Evolutionary conservation across 2,797 vertebrate species (phyloP), one percentile per base, ranked within the genome.

Genomic region (Chloroceryle inda): DNA sequence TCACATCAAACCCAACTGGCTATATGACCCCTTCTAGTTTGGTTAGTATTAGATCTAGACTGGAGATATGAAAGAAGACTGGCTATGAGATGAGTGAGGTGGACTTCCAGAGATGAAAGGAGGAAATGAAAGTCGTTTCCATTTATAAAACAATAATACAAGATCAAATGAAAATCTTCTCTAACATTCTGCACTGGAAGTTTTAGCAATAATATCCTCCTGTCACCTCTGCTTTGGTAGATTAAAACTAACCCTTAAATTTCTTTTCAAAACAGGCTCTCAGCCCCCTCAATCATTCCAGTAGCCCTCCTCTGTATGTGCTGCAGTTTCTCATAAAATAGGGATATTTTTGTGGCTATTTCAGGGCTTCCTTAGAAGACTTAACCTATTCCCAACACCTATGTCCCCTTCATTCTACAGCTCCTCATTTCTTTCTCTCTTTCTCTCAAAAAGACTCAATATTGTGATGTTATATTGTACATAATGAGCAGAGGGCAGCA

Each of bases 301-400:
- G 13, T 3, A 68, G 15, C 38, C 10, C 1, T 3, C 16, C 21
- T 40, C 12, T 27, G 2, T 18, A 80, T 2, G 10, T 40, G 22
- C 29, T 40, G 4, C 29, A 53, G 20, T 23, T 81, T 72, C 31
- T 82, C 40, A 59, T 10, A n/a, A 73, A 68, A 66, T 55, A 29
- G 11, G 13, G n/a, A 29, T 76, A 38, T 37, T 83, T 80, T 59
- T 56, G 52, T 7, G 2, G 8, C 42, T 71, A 22, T 71, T 61
- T 80, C 47, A 64, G 53, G 0, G 1, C 27, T 37, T 82, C 8
- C 37, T 58, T 24, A 64, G 35, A 80, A 89, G 31, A 75, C 12
- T 72, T 59, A 62, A 15, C 38, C 64, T 73, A 62, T 17, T 69
- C 14, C 35, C 21, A 69, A 69, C 8, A 76, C 4, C 21, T 69